phyloP scores from a whole-genome alignment of 1,140 invertebrate species.

The Drosophila triauraria region DNA sequence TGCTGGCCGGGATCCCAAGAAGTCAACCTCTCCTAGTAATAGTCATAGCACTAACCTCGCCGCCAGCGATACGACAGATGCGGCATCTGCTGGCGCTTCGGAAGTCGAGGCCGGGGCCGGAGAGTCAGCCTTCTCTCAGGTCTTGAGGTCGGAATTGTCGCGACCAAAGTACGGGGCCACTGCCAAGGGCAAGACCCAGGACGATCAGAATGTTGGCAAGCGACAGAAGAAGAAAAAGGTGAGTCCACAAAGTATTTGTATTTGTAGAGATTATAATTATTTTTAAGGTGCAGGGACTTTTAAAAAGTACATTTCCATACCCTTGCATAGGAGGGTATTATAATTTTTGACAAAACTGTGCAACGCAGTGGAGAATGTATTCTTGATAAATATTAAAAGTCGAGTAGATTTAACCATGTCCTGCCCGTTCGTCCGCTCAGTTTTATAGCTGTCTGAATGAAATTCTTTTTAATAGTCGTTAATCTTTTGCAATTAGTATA shows the following conservation, averaged over 20 bases:
- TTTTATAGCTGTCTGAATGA: no score
- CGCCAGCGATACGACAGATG: background rate
- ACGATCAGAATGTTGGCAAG: constrained; percentile 76
- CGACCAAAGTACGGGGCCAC: constrained; percentile 49
- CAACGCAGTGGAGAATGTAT: no score
- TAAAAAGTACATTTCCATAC: no score
- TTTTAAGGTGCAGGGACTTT: no score
- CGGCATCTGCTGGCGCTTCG: background rate
- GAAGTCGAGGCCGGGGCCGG: background rate
- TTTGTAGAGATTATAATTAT: no score
- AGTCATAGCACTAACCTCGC: constrained; percentile 22
- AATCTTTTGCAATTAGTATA: no score
- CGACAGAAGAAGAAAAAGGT: constrained; percentile 80
- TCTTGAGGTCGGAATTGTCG: constrained; percentile 29
- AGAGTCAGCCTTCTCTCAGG: constrained; percentile 21
- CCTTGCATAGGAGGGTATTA: no score
- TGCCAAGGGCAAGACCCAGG: constrained; percentile 74
- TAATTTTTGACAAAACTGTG: no score
- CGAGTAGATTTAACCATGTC: no score
- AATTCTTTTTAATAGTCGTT: no score
- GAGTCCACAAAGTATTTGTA: constrained; percentile 15
- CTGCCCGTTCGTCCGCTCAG: no score
- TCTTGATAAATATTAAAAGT: no score
- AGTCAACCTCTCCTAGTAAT: constrained; percentile 26
- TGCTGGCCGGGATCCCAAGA: constrained; percentile 11